A percentile compares a stretch with the other conserved stretches of the same genome.
Evolutionary conservation across 2,113 vertebrate genomes (phyloP).

Genomic region (Serilophus lunatus): DNA sequence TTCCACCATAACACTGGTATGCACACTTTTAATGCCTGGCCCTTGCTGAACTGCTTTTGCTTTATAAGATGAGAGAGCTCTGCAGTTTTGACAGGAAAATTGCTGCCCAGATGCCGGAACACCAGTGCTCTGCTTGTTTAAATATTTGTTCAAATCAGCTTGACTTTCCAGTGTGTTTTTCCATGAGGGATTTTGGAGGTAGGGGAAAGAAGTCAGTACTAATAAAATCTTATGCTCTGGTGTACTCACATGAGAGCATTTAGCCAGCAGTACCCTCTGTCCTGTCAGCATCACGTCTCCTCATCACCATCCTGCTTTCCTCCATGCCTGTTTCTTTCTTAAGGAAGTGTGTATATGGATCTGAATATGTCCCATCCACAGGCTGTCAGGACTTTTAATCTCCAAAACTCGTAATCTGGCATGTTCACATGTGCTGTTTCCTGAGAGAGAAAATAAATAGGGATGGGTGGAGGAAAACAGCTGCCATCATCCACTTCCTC

Average conservation of each 20-base stretch:
- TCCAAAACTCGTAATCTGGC: neutral
- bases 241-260: neutral
- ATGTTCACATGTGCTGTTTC: conserved; percentile 8
- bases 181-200: neutral
- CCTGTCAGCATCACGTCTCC: neutral
- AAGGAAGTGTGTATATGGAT: neutral
- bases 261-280: neutral
- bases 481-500: neutral
- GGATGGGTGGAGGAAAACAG: neutral
- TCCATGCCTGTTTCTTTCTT: neutral
- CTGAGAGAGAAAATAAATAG: conserved; percentile 23
- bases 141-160: conserved; percentile 17
- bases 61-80: neutral
- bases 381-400: neutral
- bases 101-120: conserved; percentile 5
- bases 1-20: neutral
- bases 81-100: neutral
- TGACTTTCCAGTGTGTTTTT: neutral
- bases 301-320: neutral
- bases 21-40: neutral
- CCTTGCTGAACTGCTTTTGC: neutral
- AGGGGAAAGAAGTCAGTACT: neutral
- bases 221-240: neutral
- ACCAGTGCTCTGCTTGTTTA: neutral
- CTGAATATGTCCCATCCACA: neutral